Base-by-base conservation (phyloP, 2,113 vertebrate species). In the Suncus etruscus region DNA sequence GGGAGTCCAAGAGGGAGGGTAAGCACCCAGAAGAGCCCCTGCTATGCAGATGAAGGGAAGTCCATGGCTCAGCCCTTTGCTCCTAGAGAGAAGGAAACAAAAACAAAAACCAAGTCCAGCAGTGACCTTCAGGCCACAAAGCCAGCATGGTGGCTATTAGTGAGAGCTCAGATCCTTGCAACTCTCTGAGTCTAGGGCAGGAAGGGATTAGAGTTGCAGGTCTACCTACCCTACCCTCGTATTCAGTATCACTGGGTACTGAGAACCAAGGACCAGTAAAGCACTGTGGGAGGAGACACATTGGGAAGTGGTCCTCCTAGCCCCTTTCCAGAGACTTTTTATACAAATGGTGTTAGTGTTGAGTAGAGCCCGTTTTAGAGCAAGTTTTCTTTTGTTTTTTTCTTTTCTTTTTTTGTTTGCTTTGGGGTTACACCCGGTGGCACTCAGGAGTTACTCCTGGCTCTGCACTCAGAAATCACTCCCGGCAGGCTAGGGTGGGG, bases 31-130 rank as follows among this genome's bases (percentile, higher is more conserved):
- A 32, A 31, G 20, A 78, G 31, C 39, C 31, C 50, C 54, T 58
- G 5, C 18, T 8, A 25, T 74, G 61, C 47, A 45, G 47, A 90
- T 80, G 18, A 18, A 18, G 8, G 69, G 27, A 6, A 63, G 79
- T 70, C 54, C 50, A 16, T 7, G 61, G 39, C 47, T 20, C 18
- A 29, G 70, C 51, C 9, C 39, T 39, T 20, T 80, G 45, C 29
- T 81, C 29, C 10, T 31, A 77, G 20, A 83, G 58, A 86, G 20
- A 89, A 93, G 74, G 47, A 63, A 83, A 76, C 8, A 15, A 66
- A 91, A 68, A 81, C 14, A 25, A 29, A 74, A 77, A 32, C 5
- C 39, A 39, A 39, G 39, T 39, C 39, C 39, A 25, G 27, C 15
- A 54, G 15, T 54, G 7, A 54, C 51, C 51, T 54, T 2, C 10